Evolutionary conservation across 1,140 invertebrate genomes (phyloP), one percentile per base, ranked within the genome.

Genomic region (Eumeta japonica): DNA sequence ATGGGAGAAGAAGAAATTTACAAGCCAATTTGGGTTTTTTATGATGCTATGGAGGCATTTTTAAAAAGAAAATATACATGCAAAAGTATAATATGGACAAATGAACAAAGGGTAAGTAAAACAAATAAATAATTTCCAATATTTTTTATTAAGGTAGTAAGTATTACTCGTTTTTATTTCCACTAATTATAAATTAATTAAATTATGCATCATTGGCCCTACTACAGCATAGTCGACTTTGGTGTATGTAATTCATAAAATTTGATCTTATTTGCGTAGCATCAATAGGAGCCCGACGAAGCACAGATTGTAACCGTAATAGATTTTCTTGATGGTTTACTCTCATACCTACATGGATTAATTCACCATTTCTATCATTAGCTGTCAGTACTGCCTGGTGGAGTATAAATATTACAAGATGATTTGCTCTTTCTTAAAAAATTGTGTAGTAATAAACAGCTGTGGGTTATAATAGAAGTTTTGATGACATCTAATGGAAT

Each of bases 11-110:
- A 46, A 18, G 45, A 58, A 37, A 28, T 55, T 14, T 58, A 46
- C 30, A 47, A 48, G 11, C 53, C 51, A 27, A 39, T 50, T 36
- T 58, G 49, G 56, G 48, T 59, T 35, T 47, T 46, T 31, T 59
- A 46, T 41, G 39, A 55, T 19, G 35, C 31, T 31, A 55, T 59
- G 52, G 54, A 57, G 28, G 12, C 29, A 29, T 57, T 52, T 43
- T 41, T 57, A 32, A 37, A 40, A 19, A 43, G 30, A 17, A 33
- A 19, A 29, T 18, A 19, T 16, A 33, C 5, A 34, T 16, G 12
- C 18, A 33, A 39, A 24, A 34, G 24, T 34, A 40, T 29, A 29
- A 29, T 29, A 29, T 29, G n/a, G 28, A 29, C 28, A 29, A 13
- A 29, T 31, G 35, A 28, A 42, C 16, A 17, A 28, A 24, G 41